Percentiles rank a stretch among this genome's conserved stretches.
phyloP scores from a whole-genome alignment of 1,140 invertebrate species.

The Nephila pilipes region DNA sequence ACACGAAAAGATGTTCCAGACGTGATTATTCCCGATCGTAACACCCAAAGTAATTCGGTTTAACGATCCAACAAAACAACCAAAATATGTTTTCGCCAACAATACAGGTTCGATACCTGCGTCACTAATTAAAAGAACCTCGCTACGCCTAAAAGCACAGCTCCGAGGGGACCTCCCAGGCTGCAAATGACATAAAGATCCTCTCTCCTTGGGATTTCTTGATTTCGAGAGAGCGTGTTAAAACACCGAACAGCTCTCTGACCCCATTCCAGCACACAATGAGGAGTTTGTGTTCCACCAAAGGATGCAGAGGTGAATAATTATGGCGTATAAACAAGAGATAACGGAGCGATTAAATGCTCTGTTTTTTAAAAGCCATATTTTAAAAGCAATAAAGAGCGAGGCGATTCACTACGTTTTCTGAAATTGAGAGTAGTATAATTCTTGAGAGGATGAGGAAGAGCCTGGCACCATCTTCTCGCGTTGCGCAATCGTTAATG shows the following conservation, averaged over 20 bases:
- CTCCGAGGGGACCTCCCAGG: not conserved
- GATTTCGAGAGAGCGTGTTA: not conserved
- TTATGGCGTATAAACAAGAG: conserved; percentile 9
- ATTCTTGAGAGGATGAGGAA: not conserved
- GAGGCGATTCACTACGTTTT: not conserved
- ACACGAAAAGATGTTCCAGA: not conserved
- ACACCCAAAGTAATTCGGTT: not conserved
- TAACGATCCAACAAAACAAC: not conserved
- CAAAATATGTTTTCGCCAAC: not conserved
- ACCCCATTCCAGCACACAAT: not conserved
- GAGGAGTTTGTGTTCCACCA: not conserved
- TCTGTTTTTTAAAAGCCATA: conserved; percentile 7
- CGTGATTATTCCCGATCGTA: not conserved
- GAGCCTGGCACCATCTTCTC: not conserved
- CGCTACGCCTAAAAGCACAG: not conserved
- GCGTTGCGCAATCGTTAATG: not conserved
- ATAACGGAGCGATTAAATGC: not conserved
- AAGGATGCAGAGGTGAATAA: not conserved
- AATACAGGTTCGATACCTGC: not conserved
- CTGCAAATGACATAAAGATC: conserved; percentile 15
- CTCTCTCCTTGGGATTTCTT: conserved; percentile 2
- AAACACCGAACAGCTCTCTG: not conserved
- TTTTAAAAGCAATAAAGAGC: conserved; percentile 9
- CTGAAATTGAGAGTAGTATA: not conserved
- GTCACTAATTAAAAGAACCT: not conserved